These are phyloP conservation scores for Tortrix viridana DNA, from an alignment of 2,888 invertebrate species.

Conservation along the genomic window DNA sequence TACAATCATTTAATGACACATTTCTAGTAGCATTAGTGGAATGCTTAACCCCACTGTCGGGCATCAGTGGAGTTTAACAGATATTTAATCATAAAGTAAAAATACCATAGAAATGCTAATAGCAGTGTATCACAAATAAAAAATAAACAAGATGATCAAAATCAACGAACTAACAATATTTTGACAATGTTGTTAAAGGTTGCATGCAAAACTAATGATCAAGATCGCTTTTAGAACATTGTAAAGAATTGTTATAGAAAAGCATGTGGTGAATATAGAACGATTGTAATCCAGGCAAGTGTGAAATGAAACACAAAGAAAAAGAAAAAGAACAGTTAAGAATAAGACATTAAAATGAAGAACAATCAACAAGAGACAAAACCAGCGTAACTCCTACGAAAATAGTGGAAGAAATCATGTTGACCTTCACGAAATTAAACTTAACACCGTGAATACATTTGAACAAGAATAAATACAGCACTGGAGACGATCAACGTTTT, in stretches of 20 bases:
- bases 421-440: background rate
- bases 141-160: constrained; percentile 29
- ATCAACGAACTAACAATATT: constrained; percentile 49
- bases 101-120: constrained; percentile 41
- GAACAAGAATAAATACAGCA: constrained; percentile 17
- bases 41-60: constrained; percentile 61
- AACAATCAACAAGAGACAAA: constrained; percentile 17
- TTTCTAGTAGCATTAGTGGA: constrained; percentile 42
- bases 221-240: constrained; percentile 61
- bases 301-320: constrained; percentile 27
- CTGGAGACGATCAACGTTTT: constrained; percentile 32
- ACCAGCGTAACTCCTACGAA: constrained; percentile 9
- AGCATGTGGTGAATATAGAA: constrained; percentile 35
- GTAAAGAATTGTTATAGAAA: constrained; percentile 54
- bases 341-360: constrained; percentile 29
- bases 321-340: constrained; percentile 36
- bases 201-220: constrained; percentile 50
- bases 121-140: constrained; percentile 48
- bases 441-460: constrained; percentile 11
- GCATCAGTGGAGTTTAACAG: constrained; percentile 56
- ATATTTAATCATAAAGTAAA: constrained; percentile 39
- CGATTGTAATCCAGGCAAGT: constrained; percentile 34
- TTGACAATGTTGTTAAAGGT: constrained; percentile 64
- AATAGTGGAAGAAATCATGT: constrained; percentile 24
- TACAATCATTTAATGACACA: constrained; percentile 47